A percentile compares a stretch with the other conserved stretches of the same genome.
Evolutionary conservation across 2,797 vertebrate species (phyloP).

Genomic region (Limnodromus scolopaceus): DNA sequence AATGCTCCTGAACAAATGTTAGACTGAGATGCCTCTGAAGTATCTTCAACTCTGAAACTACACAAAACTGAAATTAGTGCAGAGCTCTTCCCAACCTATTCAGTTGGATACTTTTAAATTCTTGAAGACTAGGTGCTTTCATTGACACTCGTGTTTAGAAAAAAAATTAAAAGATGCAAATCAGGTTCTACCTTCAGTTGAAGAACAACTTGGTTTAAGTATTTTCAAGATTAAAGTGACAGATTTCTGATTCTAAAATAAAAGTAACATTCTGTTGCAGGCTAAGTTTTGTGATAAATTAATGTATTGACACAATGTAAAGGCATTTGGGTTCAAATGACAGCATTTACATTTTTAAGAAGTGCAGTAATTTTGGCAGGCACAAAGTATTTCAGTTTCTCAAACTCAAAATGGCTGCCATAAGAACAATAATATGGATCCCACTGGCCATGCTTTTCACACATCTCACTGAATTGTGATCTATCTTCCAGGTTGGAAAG

Average conservation of each 20-base stretch:
- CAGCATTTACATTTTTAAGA: neutral
- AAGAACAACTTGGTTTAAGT: neutral
- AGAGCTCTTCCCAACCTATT: neutral
- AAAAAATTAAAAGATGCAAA: neutral
- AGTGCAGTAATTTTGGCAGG: neutral
- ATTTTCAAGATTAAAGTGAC: neutral
- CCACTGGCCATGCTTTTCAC: neutral
- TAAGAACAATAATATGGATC: neutral
- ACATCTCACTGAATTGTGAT: neutral
- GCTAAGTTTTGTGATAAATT: neutral
- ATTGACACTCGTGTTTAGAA: neutral
- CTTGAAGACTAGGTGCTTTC: neutral
- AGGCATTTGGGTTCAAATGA: neutral
- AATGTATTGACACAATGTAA: neutral
- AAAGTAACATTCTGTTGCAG: neutral
- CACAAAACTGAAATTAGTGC: neutral
- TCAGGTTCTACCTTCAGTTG: neutral
- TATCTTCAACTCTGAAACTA: neutral
- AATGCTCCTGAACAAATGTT: neutral
- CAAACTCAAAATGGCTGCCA: neutral
- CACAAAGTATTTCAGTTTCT: neutral
- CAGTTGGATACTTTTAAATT: neutral
- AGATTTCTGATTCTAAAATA: neutral
- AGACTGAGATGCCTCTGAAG: neutral
- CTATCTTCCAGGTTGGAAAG: neutral